Evolutionary conservation across 2,113 vertebrate genomes (phyloP).

Genomic region (Rhineura floridana): DNA sequence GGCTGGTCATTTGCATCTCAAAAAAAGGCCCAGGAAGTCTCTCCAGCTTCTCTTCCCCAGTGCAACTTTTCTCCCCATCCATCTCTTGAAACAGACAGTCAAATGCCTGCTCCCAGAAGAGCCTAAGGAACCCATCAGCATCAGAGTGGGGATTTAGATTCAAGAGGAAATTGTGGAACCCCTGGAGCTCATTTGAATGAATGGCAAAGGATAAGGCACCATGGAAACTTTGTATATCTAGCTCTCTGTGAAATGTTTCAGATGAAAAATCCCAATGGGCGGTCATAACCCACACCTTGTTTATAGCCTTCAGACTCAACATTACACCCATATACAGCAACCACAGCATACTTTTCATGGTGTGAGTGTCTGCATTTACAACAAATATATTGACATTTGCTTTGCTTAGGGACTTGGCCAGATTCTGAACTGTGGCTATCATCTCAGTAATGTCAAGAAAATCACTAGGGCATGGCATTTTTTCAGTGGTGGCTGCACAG

Average conservation of each 20-base stretch:
- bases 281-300: background rate
- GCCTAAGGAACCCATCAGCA: background rate
- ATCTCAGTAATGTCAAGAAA: background rate
- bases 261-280: background rate
- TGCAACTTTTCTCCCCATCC: background rate
- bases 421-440: background rate
- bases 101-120: constrained; percentile 1
- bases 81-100: background rate
- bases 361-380: background rate
- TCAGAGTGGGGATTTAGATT: background rate
- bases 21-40: constrained; percentile 3
- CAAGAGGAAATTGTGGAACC: background rate
- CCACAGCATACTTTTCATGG: background rate
- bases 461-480: background rate
- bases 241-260: background rate
- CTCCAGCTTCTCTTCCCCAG: background rate
- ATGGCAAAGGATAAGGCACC: constrained; percentile 2
- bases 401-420: background rate
- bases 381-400: background rate
- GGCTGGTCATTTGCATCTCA: background rate
- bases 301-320: background rate
- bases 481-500: background rate
- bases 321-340: background rate
- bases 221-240: background rate
- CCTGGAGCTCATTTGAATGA: background rate